Base-by-base conservation (phyloP, 2,888 invertebrate genomes). In the Encarsia formosa region DNA sequence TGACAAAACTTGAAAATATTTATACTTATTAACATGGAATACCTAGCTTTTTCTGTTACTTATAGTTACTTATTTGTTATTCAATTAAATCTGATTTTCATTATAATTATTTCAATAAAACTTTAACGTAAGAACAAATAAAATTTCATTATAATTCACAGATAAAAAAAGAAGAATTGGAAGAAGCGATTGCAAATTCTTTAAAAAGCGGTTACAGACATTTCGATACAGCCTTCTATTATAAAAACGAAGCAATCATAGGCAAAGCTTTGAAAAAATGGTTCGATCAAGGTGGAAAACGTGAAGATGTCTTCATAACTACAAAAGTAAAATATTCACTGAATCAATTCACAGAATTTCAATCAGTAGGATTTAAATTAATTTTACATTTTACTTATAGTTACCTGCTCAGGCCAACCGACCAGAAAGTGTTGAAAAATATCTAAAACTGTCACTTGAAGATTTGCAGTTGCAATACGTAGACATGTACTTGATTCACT, bases 141-240 rank as follows among this genome's bases (percentile, higher is more conserved):
- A 6, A 34, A 31, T 18, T 35, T 11, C 9, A 15, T 3, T 37
- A 20, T 38, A n/a, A 4, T 6, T 2, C 11, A 23, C 38, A 83
- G 83, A 82, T 85, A 20, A 78, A 81, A 56, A 73, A 81, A 3
- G 79, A 83, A 55, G 83, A 85, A 58, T 78, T 86, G 26, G 82
- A 84, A 67, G 68, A 73, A 9, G 82, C 81, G 3, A 80, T 89
- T 0, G 75, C 78, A 42, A 76, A 76, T 45, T 88, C 88, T 22
- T 70, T 89, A 53, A 79, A 85, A 41, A 73, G 77, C 57, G 88
- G 89, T 20, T 90, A 89, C 65, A 79, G 85, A 58, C 87, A 87
- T 60, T 85, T 86, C 59, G 89, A 90, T 68, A 88, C 88, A 6
- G 89, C 89, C 18, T 85, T 84, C 66, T 84, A 84, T 73, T 90